These are phyloP conservation scores for Azorinus chamasolen DNA, from an alignment of 2,888 invertebrate species.

Conservation along the genomic window DNA sequence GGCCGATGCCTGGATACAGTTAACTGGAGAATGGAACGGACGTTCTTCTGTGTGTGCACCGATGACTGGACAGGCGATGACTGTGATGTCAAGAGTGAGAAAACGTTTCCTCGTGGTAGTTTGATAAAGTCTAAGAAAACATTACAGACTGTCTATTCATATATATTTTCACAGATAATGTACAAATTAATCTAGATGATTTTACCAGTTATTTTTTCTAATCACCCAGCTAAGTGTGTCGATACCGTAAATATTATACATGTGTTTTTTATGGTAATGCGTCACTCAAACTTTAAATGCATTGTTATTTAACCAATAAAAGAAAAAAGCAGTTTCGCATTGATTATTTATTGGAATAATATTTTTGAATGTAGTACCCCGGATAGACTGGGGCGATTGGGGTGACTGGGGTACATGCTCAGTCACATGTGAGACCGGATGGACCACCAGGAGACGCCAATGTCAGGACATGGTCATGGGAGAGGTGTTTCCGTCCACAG, in stretches of 20 bases:
- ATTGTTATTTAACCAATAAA: no score
- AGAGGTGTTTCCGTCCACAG: slow-evolving; percentile 45
- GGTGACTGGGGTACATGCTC: slow-evolving; percentile 79
- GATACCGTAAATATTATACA: no score
- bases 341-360: no score
- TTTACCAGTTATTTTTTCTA: no score
- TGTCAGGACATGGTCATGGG: slow-evolving; percentile 72
- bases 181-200: no score
- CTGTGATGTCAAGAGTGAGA: slow-evolving; percentile 74
- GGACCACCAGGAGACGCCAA: slow-evolving; percentile 66
- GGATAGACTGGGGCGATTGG: slow-evolving; percentile 77
- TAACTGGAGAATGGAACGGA: slow-evolving; percentile 59
- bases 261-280: no score
- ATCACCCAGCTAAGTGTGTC: no score
- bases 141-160: no score
- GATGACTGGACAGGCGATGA: slow-evolving; percentile 75
- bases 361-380: slow-evolving; percentile 55
- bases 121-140: no score
- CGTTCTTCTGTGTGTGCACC: slow-evolving; percentile 76
- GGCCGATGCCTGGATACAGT: slow-evolving; percentile 80
- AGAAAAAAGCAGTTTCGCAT: no score
- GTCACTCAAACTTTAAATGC: no score
- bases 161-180: no score
- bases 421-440: slow-evolving; percentile 75
- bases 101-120: not conserved